phyloP scores from a whole-genome alignment of 2,888 invertebrate genomes.

The Gymnoscelis rufifasciata region DNA sequence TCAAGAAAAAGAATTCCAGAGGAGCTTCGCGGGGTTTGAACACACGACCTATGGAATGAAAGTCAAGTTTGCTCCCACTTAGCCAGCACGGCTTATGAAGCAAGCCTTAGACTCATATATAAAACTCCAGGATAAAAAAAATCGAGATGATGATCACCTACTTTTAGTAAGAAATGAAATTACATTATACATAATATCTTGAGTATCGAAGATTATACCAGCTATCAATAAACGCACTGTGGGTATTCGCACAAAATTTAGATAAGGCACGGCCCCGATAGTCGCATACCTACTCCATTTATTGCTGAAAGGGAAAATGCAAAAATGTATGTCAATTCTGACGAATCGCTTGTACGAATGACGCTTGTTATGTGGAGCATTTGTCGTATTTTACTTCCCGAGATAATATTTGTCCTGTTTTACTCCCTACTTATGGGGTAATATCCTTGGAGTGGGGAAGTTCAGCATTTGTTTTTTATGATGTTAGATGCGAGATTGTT shows the following conservation, averaged over 20 bases:
- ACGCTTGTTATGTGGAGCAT: constrained; percentile 13
- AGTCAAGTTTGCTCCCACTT: too few relatives aligned
- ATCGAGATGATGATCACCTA: too few relatives aligned
- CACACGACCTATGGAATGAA: too few relatives aligned
- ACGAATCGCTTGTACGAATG: constrained; percentile 18
- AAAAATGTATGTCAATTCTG: constrained; percentile 22
- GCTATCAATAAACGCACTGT: background rate
- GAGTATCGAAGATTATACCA: background rate
- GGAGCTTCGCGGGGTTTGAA: too few relatives aligned
- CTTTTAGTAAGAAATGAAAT: too few relatives aligned
- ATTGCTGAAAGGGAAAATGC: constrained; percentile 22
- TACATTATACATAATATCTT: too few relatives aligned
- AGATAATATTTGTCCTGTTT: constrained; percentile 10
- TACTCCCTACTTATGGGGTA: constrained; percentile 6
- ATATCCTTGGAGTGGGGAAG: constrained; percentile 6
- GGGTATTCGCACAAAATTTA: constrained; percentile 26
- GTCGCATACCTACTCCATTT: constrained; percentile 27
- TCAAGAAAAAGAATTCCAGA: too few relatives aligned
- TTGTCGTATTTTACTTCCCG: constrained; percentile 11
- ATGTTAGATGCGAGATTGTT: constrained; percentile 5
- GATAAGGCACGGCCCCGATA: constrained; percentile 26
- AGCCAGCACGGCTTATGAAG: too few relatives aligned
- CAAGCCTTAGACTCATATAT: too few relatives aligned
- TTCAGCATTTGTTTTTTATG: constrained; percentile 11
- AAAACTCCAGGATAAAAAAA: too few relatives aligned